Conservation (phyloP, 2,113 vertebrate genomes). For the Neogobius melanostomus region DNA sequence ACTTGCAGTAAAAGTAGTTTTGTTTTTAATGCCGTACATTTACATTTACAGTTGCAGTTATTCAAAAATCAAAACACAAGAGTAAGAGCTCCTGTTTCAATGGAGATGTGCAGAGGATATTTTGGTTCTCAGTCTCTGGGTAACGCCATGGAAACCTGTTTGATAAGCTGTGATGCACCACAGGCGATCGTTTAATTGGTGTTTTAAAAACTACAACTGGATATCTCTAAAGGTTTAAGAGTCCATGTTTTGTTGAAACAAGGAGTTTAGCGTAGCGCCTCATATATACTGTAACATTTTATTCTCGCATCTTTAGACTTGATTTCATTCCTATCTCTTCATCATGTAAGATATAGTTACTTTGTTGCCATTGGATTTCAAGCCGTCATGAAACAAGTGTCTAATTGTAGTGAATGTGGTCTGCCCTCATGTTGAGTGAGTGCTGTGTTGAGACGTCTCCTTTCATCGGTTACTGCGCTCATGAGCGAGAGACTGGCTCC, state of each 20-base stretch:
- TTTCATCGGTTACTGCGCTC: not conserved
- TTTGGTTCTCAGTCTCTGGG: slow-evolving; percentile 38
- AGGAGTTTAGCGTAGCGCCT: too few relatives aligned
- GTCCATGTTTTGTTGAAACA: too few relatives aligned
- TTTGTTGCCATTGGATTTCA: not conserved
- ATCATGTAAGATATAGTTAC: not conserved
- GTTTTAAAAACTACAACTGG: not conserved
- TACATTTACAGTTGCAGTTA: slow-evolving; percentile 4
- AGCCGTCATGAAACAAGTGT: slow-evolving; percentile 45
- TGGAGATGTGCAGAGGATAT: slow-evolving; percentile 47
- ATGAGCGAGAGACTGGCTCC: not conserved
- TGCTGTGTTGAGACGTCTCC: slow-evolving; percentile 59
- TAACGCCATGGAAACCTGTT: slow-evolving; percentile 34
- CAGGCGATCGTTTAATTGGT: slow-evolving; percentile 8
- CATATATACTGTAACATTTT: too few relatives aligned
- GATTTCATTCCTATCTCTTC: not conserved
- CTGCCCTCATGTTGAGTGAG: slow-evolving; percentile 51
- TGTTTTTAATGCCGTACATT: not conserved
- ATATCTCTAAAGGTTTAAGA: not conserved
- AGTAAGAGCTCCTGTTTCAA: slow-evolving; percentile 45
- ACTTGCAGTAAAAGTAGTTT: not conserved
- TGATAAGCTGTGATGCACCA: slow-evolving; percentile 15
- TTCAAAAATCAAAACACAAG: slow-evolving; percentile 1
- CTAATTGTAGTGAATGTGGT: slow-evolving; percentile 52
- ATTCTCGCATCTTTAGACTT: too few relatives aligned